Conservation (phyloP, 2,113 vertebrate genomes). For the Otis tarda region DNA sequence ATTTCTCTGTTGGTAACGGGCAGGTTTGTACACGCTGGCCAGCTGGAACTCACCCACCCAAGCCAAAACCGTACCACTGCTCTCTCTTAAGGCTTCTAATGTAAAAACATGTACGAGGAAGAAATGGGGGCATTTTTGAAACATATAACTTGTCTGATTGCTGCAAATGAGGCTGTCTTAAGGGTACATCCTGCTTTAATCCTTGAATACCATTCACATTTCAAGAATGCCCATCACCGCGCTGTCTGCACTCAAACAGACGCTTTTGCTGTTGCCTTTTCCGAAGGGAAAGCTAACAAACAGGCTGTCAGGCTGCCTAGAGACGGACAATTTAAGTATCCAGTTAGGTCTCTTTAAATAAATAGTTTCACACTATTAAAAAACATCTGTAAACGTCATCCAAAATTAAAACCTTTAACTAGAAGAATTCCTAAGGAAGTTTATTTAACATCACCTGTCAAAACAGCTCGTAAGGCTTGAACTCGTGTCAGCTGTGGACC, state of each 20-base stretch:
- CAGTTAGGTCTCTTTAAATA: background rate
- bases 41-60: background rate
- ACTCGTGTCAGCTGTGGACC: background rate
- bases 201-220: background rate
- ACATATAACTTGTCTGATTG: rapidly evolving
- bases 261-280: background rate
- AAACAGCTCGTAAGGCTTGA: background rate
- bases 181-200: background rate
- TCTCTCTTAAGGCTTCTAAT: background rate
- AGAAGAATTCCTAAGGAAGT: background rate
- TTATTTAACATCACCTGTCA: background rate
- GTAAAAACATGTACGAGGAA: rapidly evolving
- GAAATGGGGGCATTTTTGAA: background rate
- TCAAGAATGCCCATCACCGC: rapidly evolving
- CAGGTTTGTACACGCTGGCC: background rate
- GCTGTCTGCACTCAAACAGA: background rate
- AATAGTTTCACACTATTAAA: background rate
- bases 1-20: background rate
- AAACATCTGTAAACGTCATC: background rate
- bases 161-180: background rate
- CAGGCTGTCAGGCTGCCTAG: rapidly evolving
- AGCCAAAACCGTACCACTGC: background rate
- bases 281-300: background rate
- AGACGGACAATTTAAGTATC: rapidly evolving
- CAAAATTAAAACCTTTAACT: background rate